These are phyloP conservation scores for Hyperoodon ampullatus DNA, from an alignment of 2,113 vertebrate genomes.

Conservation along the genomic window DNA sequence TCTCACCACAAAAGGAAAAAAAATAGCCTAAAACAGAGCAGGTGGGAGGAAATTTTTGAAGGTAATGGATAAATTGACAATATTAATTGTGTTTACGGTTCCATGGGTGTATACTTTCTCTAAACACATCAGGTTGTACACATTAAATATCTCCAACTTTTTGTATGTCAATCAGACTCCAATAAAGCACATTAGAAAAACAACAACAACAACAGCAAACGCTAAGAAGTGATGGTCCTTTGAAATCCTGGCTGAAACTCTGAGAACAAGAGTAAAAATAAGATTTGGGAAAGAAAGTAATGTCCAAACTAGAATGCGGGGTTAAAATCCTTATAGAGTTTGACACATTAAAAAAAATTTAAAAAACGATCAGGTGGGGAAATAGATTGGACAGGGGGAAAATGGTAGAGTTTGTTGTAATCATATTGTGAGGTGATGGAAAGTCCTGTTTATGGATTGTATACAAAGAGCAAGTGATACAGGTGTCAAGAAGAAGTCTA, in stretches of 20 bases:
- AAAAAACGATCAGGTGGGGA: not conserved
- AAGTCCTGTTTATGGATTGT: not conserved
- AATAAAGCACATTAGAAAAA: not conserved
- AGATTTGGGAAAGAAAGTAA: accelerated
- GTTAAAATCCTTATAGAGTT: not conserved
- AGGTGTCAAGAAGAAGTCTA: not conserved
- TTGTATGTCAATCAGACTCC: not conserved
- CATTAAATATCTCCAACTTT: not conserved
- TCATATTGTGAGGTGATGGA: not conserved
- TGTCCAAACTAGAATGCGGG: not conserved
- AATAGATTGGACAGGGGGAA: not conserved
- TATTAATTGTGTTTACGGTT: not conserved
- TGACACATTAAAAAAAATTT: not conserved
- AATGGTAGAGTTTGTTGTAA: not conserved
- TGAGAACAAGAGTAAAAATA: not conserved
- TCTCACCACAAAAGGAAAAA: not conserved
- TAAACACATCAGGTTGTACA: not conserved
- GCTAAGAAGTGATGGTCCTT: not conserved
- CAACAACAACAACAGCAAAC: not conserved
- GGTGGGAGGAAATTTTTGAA: not conserved
- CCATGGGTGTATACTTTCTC: not conserved
- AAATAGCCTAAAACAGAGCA: not conserved
- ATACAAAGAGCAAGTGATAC: not conserved
- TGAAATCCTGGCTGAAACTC: not conserved
- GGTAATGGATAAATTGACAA: not conserved